phyloP scores from a whole-genome alignment of 2,888 invertebrate genomes.

The Sarcophaga rosellei region DNA sequence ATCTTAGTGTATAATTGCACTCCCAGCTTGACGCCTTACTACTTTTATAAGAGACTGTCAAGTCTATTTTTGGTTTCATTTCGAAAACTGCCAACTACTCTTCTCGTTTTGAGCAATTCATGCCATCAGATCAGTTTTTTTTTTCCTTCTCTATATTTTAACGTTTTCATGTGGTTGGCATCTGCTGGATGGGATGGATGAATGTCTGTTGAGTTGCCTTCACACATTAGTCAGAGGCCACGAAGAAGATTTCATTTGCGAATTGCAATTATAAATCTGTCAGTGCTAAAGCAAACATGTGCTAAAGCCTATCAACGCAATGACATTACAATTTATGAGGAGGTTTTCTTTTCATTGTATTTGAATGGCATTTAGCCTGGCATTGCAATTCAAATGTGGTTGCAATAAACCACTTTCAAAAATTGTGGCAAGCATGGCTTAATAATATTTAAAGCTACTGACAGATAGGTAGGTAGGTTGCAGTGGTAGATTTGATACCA shows the following conservation, averaged over 20 bases:
- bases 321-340: slow-evolving; percentile 50
- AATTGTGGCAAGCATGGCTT: background rate
- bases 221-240: slow-evolving; percentile 50
- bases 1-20: slow-evolving; percentile 52
- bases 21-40: slow-evolving; percentile 61
- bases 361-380: slow-evolving; percentile 33
- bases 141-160: slow-evolving; percentile 27
- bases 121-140: slow-evolving; percentile 32
- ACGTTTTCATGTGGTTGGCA: slow-evolving; percentile 18
- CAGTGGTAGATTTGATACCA: no score
- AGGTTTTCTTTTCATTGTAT: slow-evolving; percentile 13
- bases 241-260: slow-evolving; percentile 39
- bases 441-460: background rate
- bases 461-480: no score
- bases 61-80: background rate
- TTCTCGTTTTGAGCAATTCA: background rate
- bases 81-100: background rate
- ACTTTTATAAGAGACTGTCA: slow-evolving; percentile 9
- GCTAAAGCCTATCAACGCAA: slow-evolving; percentile 58
- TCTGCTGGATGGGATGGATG: slow-evolving; percentile 54
- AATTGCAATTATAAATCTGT: slow-evolving; percentile 61
- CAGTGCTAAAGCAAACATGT: slow-evolving; percentile 46
- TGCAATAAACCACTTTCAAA: background rate
- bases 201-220: slow-evolving; percentile 63
- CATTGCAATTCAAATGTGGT: slow-evolving; percentile 16